Conservation (phyloP, 2,113 vertebrate species). For the Aphyosemion australe region DNA sequence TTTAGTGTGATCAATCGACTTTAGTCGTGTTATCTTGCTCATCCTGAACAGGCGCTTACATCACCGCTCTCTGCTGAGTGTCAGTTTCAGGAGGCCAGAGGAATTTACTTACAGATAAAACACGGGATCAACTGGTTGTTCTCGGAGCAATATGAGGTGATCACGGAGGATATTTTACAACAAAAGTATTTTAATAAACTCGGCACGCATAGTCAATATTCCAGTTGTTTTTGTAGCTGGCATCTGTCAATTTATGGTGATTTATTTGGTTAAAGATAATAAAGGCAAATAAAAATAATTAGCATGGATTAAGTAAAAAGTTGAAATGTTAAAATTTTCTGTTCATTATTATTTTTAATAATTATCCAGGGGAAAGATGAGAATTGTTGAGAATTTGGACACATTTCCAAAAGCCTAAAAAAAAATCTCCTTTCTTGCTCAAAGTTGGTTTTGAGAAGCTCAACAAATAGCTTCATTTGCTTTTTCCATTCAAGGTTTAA, state of each 20-base stretch:
- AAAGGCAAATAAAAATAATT: neutral
- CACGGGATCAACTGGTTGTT: slow-evolving; percentile 42
- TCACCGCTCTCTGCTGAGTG: slow-evolving; percentile 57
- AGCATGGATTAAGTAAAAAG: neutral
- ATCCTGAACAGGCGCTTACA: slow-evolving; percentile 62
- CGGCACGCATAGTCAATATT: neutral
- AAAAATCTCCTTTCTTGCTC: too few relatives aligned
- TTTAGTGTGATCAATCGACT: slow-evolving; percentile 61
- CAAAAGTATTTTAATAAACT: neutral
- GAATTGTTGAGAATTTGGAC: too few relatives aligned
- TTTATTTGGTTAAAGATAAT: neutral
- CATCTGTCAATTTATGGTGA: neutral
- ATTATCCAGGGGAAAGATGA: too few relatives aligned
- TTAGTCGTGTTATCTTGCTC: slow-evolving; percentile 70
- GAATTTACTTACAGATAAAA: slow-evolving; percentile 76
- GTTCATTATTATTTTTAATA: too few relatives aligned
- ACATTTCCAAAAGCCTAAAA: too few relatives aligned
- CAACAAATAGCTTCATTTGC: neutral
- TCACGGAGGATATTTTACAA: neutral
- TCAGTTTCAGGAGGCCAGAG: slow-evolving; percentile 64
- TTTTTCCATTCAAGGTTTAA: neutral
- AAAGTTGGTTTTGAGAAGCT: too few relatives aligned
- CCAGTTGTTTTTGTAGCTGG: neutral
- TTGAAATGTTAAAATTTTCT: neutral
- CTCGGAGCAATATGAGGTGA: slow-evolving; percentile 32